Evolutionary conservation across 2,888 invertebrate species (phyloP), one percentile per base, ranked within the genome.

Genomic region (Scaptomyza flava): DNA sequence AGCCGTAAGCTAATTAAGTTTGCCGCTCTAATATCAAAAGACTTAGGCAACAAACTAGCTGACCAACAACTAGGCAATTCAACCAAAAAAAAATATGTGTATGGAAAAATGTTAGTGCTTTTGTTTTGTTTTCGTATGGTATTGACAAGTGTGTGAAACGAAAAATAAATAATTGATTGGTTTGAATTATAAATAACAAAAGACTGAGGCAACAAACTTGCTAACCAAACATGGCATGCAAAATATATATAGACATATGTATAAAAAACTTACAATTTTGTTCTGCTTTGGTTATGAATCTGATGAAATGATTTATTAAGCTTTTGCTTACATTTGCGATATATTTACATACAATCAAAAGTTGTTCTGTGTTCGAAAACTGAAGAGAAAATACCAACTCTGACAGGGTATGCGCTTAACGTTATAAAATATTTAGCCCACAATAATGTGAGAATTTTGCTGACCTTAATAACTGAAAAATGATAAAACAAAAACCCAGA

Each of bases 1-100:
- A 73, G 67, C 63, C 67, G 63, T 57, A 73, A 68, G 72, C 79
- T 83, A 88, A 84, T 84, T 86, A 80, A 75, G 79, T 80, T 72
- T 71, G 84, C 81, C 69, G 60, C 67, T 60, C 65, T 46, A 61
- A 69, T 63, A 79, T 58, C 72, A 62, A 80, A 70, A 48, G 70
- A 66, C 67, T 77, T 71, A 77, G 72, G 69, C 65, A 68, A 80
- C 81, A 58, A 77, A 81, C 78, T 68, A 46, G 65, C 58, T 42
- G 51, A 17, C 31, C 41, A 46, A 41, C 51, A 31, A 17, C 17
- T n/a, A 34, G 42, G 23, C n/a, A 50, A 27, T 8, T 20, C 48
- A n/a, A 38, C 14, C 6, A 6, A n/a, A 36, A 36, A n/a, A 7
- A 36, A 36, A 1, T 14, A 8, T 38, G 38, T 36, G n/a, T 33